phyloP scores from a whole-genome alignment of 2,888 invertebrate species.

The Lucinisca nassula region DNA sequence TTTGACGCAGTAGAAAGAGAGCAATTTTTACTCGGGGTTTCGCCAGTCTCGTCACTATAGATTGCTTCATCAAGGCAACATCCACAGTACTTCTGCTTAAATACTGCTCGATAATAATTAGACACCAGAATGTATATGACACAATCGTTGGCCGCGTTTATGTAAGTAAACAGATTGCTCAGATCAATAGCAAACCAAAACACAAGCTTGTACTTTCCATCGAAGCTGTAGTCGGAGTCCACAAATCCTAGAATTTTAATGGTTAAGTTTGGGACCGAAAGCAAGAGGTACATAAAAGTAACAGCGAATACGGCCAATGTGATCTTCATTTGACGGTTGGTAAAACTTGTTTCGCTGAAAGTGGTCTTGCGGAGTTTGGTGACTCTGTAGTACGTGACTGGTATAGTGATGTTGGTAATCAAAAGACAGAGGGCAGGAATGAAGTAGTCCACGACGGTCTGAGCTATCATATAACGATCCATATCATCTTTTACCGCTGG shows the following conservation, averaged over 20 bases:
- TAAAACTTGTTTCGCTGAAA: constrained; percentile 1
- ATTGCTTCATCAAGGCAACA: neutral
- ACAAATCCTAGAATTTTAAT: constrained; percentile 54
- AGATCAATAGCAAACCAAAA: constrained; percentile 63
- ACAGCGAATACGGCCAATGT: constrained; percentile 49
- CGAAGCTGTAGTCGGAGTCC: constrained; percentile 59
- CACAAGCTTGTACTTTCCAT: constrained; percentile 52
- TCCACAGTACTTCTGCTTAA: constrained; percentile 37
- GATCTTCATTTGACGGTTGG: constrained; percentile 46
- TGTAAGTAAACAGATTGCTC: constrained; percentile 55
- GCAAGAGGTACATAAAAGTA: constrained; percentile 42
- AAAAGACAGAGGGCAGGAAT: constrained; percentile 30
- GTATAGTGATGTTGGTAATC: constrained; percentile 38
- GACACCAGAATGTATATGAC: constrained; percentile 56
- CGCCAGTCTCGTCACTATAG: neutral
- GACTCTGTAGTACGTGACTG: constrained; percentile 38
- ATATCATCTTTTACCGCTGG: constrained; percentile 7
- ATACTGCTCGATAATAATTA: constrained; percentile 41
- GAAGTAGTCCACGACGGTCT: constrained; percentile 55
- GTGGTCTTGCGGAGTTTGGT: neutral
- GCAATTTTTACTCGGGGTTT: neutral
- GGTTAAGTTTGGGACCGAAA: constrained; percentile 53
- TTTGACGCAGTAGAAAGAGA: neutral
- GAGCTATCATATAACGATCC: constrained; percentile 47
- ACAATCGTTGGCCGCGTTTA: constrained; percentile 61